These are phyloP conservation scores for Caenorhabditis afra DNA, from an alignment of 2,888 invertebrate genomes.

Conservation along the genomic window DNA sequence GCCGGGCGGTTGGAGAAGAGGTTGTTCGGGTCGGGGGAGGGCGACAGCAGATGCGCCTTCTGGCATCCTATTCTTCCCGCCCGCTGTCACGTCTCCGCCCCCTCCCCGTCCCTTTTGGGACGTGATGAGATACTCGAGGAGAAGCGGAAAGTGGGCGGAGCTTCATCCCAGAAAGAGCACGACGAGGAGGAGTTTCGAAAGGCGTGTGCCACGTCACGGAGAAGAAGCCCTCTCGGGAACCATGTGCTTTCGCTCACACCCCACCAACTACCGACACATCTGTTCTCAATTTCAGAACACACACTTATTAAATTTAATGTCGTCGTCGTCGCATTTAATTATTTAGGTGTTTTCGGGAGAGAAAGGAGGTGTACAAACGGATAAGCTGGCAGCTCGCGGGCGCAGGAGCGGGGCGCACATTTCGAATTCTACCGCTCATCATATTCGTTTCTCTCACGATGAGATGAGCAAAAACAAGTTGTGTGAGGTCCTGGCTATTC, in stretches of 20 bases:
- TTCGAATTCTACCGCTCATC: conserved; percentile 33
- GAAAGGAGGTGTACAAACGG: conserved; percentile 49
- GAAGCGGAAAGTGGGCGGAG: conserved; percentile 25
- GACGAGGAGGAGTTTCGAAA: conserved; percentile 30
- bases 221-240: conserved; percentile 28
- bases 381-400: conserved; percentile 2
- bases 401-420: conserved; percentile 10
- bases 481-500: conserved; percentile 18
- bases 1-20: conserved; percentile 10
- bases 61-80: conserved; percentile 27
- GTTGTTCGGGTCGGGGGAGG: not conserved
- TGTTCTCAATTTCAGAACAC: conserved; percentile 59
- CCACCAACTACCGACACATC: conserved; percentile 33
- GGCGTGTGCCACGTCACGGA: conserved; percentile 18
- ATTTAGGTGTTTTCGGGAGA: conserved; percentile 60
- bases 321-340: conserved; percentile 52
- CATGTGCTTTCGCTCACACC: conserved; percentile 50
- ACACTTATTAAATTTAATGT: conserved; percentile 61
- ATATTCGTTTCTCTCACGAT: conserved; percentile 32
- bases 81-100: conserved; percentile 37
- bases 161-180: not conserved
- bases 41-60: conserved; percentile 38
- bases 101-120: conserved; percentile 44
- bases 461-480: conserved; percentile 27
- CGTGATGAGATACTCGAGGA: conserved; percentile 43